A percentile compares a stretch with the other conserved stretches of the same genome.
Conservation (phyloP, 2,888 invertebrate species). For the Kryphioiulus occultus region DNA sequence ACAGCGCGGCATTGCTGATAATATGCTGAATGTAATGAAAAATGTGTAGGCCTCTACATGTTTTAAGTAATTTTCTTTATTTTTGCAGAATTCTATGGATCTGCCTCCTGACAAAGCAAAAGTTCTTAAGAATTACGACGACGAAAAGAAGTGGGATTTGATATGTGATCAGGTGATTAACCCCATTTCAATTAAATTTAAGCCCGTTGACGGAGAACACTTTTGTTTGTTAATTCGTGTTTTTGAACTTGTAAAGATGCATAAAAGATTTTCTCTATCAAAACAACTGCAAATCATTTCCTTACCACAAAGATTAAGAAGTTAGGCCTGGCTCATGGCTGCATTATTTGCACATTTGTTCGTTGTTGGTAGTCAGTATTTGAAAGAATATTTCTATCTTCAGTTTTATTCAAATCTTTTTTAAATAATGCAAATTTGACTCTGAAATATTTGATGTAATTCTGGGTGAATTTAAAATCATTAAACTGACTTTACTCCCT, state of each 20-base stretch:
- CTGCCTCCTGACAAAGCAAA: slow-evolving; percentile 98
- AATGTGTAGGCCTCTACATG: too few relatives aligned
- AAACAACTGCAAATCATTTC: background rate
- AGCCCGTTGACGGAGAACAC: background rate
- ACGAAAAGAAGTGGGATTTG: slow-evolving; percentile 99
- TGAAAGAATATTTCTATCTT: too few relatives aligned
- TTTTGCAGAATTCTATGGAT: slow-evolving; percentile 95
- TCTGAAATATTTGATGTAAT: too few relatives aligned
- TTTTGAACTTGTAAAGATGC: background rate
- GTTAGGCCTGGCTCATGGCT: background rate
- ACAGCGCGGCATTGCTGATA: too few relatives aligned
- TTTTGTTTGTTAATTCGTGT: background rate
- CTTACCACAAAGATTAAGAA: background rate
- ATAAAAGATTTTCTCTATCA: slow-evolving; percentile 1
- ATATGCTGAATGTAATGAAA: too few relatives aligned
- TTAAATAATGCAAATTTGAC: too few relatives aligned
- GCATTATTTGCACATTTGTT: background rate
- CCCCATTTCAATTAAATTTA: slow-evolving; percentile 57
- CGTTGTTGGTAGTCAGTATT: too few relatives aligned
- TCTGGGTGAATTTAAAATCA: too few relatives aligned
- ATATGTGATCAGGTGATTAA: slow-evolving; percentile 92
- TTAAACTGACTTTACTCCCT: too few relatives aligned
- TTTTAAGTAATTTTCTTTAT: slow-evolving; percentile 55
- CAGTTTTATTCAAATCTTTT: too few relatives aligned
- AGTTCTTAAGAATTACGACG: slow-evolving; percentile 78